These are phyloP conservation scores for Andrena camellia DNA, from an alignment of 2,888 invertebrate species.

Conservation along the genomic window DNA sequence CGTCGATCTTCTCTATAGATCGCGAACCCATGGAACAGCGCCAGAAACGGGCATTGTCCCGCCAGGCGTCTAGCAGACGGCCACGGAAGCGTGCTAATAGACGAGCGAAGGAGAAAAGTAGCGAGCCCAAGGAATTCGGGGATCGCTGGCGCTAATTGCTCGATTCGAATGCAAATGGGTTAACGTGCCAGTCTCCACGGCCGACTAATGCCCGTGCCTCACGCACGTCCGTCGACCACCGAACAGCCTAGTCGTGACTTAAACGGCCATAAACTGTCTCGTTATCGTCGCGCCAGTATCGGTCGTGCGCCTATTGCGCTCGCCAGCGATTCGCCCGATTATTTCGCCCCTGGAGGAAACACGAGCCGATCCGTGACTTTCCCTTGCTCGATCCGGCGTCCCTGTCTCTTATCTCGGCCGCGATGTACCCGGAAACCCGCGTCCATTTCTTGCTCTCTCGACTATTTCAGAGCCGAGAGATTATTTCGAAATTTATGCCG, in stretches of 20 bases:
- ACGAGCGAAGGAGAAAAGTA: not conserved
- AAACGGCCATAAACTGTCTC: slow-evolving; percentile 46
- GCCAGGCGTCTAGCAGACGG: not conserved
- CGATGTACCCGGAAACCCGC: slow-evolving; percentile 31
- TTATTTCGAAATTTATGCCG: not conserved
- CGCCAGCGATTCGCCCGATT: slow-evolving; percentile 39
- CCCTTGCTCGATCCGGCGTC: slow-evolving; percentile 16
- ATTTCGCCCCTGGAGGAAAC: slow-evolving; percentile 33
- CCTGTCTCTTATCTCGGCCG: slow-evolving; percentile 14
- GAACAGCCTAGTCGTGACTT: slow-evolving; percentile 33
- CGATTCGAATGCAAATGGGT: slow-evolving; percentile 37
- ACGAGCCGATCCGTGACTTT: slow-evolving; percentile 37
- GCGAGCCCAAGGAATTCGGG: not conserved
- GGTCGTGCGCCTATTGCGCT: slow-evolving; percentile 22
- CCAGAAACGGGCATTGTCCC: not conserved
- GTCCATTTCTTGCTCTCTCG: not conserved
- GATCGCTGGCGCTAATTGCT: slow-evolving; percentile 9
- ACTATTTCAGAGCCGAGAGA: not conserved
- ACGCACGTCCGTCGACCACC: slow-evolving; percentile 36
- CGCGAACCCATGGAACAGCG: not conserved
- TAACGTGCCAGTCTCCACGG: slow-evolving; percentile 12
- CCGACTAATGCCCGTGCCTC: slow-evolving; percentile 26
- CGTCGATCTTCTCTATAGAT: not conserved
- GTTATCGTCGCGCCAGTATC: slow-evolving; percentile 46
- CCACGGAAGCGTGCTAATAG: slow-evolving; percentile 6